These are phyloP conservation scores for Drosophila fulvimacula DNA, from an alignment of 2,888 invertebrate genomes.

Conservation along the genomic window DNA sequence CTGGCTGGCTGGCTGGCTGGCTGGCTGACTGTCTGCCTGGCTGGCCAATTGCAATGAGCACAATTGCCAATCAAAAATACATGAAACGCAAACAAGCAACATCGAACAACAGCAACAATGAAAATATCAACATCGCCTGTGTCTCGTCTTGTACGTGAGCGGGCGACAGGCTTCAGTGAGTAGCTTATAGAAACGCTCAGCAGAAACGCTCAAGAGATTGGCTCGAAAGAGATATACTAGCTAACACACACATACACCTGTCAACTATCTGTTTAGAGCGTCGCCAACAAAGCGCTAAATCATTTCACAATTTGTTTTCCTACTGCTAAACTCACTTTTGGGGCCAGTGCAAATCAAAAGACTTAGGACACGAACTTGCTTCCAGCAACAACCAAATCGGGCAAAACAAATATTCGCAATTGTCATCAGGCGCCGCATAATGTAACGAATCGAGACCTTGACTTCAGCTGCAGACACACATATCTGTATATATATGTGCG, in stretches of 20 bases:
- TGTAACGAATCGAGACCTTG: conserved; percentile 24
- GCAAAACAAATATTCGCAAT: conserved; percentile 1
- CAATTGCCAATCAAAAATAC: conserved; percentile 68
- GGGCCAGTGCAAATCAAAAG: conserved; percentile 40
- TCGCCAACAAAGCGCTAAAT: conserved; percentile 8
- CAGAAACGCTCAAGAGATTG: conserved; percentile 12
- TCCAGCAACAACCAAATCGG: conserved; percentile 14
- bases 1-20: not conserved
- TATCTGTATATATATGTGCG: not conserved
- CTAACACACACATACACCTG: not conserved
- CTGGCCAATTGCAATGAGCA: conserved; percentile 55
- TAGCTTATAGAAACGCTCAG: conserved; percentile 10
- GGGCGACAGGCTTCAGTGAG: conserved; percentile 66
- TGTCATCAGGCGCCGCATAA: not conserved
- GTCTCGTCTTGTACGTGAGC: conserved; percentile 25
- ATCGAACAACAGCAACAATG: conserved; percentile 8
- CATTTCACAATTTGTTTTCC: conserved; percentile 23
- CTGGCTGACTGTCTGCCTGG: conserved; percentile 5
- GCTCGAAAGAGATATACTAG: conserved; percentile 12
- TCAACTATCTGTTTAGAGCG: not conserved
- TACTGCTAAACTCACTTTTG: not conserved
- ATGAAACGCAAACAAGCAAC: conserved; percentile 24
- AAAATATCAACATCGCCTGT: conserved; percentile 8
- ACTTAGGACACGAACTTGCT: conserved; percentile 60
- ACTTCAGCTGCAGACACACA: not conserved